Base-by-base conservation (phyloP, 2,888 invertebrate species). In the Gryllus longicercus region DNA sequence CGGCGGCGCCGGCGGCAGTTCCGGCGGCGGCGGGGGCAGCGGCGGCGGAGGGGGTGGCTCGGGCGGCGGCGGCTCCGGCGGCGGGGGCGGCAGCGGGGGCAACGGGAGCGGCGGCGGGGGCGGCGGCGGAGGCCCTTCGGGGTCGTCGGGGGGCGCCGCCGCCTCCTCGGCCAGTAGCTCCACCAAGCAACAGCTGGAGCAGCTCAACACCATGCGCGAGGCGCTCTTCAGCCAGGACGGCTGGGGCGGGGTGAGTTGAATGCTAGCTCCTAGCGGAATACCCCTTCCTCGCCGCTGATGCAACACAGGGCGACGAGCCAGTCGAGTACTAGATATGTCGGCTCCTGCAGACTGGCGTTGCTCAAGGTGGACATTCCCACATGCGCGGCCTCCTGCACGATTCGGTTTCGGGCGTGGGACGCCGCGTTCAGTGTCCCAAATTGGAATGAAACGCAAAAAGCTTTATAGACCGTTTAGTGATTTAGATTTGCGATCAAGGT, bases 161-260 rank as follows among this genome's bases (percentile, higher is more conserved):
- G 10, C 79, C 76, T 75, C 51, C 76, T 14, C 77, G 16, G 87
- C 90, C 77, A 90, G 91, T 82, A 92, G 91, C 84, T 92, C 93
- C 82, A 94, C 95, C 81, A 95, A 95, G 88, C 91, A 93, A 85
- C 93, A 94, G 87, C 91, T 96, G 84, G 96, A 96, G 88, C 95
- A 96, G 88, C 90, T 96, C 83, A 96, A 94, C 87, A 95, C 93
- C 82, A 96, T 96, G 95, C 91, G 96, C 82, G 96, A 96, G 87
- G 95, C 96, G 79, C 91, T 96, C 81, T 96, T 95, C 86, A 94
- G 95, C 87, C 95, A 94, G 86, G 96, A 97, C 86, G 96, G 96
- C 84, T 96, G 96, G 97, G 96, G 96, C 83, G 95, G 96, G 84
- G 94, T 94, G 90, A 92, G 93, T 92, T 38, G 38, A 38, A 38